A percentile compares a stretch with the other conserved stretches of the same genome.
phyloP scores from a whole-genome alignment of 2,888 invertebrate species.

The Pachymerium ferrugineum region DNA sequence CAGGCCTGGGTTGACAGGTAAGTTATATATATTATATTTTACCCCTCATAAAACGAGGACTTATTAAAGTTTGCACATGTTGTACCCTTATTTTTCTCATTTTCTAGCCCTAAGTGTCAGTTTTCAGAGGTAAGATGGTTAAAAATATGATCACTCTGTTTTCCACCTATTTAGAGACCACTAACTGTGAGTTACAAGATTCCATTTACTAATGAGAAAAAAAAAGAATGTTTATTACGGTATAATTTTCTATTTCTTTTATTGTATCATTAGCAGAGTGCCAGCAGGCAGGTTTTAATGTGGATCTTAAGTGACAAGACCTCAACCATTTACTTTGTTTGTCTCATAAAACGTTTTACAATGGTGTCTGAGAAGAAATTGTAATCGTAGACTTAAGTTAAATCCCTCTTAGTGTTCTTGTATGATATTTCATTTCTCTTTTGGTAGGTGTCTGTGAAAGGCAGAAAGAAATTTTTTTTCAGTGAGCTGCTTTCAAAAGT shows the following conservation, averaged over 20 bases:
- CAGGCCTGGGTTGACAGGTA: constrained; percentile 7
- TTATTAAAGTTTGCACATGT: constrained; percentile 12
- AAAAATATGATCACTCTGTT: neutral
- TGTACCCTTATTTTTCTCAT: neutral
- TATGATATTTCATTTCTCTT: too few species aligned
- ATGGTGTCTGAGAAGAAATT: too few species aligned
- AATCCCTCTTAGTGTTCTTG: too few species aligned
- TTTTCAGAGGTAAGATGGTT: neutral
- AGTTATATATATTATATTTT: constrained; percentile 7
- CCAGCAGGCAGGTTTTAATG: too few species aligned
- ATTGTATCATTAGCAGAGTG: too few species aligned
- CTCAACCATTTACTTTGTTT: too few species aligned
- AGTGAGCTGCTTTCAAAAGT: too few species aligned
- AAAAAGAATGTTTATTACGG: neutral
- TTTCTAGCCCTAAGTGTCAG: neutral
- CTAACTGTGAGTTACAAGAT: neutral
- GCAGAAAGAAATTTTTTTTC: too few species aligned
- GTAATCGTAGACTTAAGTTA: too few species aligned
- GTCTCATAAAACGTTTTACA: too few species aligned
- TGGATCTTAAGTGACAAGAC: too few species aligned
- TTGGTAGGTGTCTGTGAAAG: too few species aligned
- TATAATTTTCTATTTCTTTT: neutral
- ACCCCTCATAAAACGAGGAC: constrained; percentile 2
- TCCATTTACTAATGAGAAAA: neutral
- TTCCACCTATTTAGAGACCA: constrained; percentile 3